A percentile compares a stretch with the other conserved stretches of the same genome.
Conservation (phyloP, 2,797 vertebrate genomes). For the Phataginus tricuspis region DNA sequence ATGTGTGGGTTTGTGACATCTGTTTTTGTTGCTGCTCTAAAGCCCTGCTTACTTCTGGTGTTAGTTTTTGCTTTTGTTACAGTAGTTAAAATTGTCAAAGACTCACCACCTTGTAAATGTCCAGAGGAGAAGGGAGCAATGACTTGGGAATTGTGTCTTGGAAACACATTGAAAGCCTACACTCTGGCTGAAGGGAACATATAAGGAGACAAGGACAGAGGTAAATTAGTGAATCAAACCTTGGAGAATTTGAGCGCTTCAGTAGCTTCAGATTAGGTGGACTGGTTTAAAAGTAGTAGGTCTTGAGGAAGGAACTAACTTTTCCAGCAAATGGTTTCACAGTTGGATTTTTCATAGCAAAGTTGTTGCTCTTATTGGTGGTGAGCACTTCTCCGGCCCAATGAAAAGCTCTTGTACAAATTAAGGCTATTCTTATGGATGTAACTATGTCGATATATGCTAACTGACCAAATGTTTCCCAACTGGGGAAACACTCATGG, state of each 20-base stretch:
- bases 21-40: conserved; percentile 11
- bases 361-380: not conserved
- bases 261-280: not conserved
- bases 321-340: not conserved
- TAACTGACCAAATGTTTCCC: not conserved
- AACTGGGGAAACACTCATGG: not conserved
- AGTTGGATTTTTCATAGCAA: not conserved
- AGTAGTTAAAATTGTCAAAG: conserved; percentile 13
- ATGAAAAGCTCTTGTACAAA: not conserved
- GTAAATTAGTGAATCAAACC: conserved; percentile 31
- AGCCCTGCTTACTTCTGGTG: conserved; percentile 20
- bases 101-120: not conserved
- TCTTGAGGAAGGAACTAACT: not conserved
- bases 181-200: conserved; percentile 38
- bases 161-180: conserved; percentile 33
- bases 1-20: not conserved
- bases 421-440: not conserved
- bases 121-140: not conserved
- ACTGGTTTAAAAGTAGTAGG: conserved; percentile 4
- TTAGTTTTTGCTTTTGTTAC: not conserved
- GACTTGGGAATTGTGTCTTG: not conserved
- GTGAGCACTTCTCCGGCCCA: not conserved
- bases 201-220: not conserved
- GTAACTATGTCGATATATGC: not conserved
- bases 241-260: not conserved